A percentile compares a stretch with the other conserved stretches of the same genome.
Conservation (phyloP, 2,797 vertebrate genomes). For the Poliocrania exsul region DNA sequence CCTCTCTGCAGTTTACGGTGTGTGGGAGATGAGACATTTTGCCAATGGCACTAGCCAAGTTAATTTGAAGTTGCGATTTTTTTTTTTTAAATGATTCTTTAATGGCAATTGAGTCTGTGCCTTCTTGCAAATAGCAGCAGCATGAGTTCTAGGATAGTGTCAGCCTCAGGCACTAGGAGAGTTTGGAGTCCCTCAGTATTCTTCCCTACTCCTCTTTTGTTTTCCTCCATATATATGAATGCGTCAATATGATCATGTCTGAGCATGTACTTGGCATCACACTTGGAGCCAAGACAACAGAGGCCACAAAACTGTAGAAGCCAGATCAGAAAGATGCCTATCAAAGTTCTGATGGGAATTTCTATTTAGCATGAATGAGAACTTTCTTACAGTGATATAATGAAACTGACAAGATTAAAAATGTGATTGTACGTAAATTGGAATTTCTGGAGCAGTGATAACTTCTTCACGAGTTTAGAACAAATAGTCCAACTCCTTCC, state of each 20-base stretch:
- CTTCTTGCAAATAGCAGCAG: neutral
- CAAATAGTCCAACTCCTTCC: neutral
- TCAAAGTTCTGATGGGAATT: neutral
- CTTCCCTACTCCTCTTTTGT: neutral
- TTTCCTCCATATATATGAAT: neutral
- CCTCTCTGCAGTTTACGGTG: slow-evolving; percentile 6
- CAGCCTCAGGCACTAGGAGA: neutral
- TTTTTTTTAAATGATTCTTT: neutral
- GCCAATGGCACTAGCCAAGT: slow-evolving; percentile 35
- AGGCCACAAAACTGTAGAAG: neutral
- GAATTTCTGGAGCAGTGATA: neutral
- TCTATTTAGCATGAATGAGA: neutral
- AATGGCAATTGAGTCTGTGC: neutral
- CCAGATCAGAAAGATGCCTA: neutral
- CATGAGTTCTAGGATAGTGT: neutral
- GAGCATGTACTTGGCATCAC: neutral
- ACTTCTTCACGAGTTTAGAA: neutral
- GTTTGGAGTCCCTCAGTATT: neutral
- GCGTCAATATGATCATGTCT: neutral
- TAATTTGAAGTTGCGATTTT: slow-evolving; percentile 22
- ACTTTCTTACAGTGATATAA: neutral
- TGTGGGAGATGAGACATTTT: slow-evolving; percentile 44
- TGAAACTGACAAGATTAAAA: neutral
- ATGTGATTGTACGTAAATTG: neutral
- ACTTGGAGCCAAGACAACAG: neutral